Base-by-base conservation (phyloP, 2,888 invertebrate genomes). In the Philereme transversata region DNA sequence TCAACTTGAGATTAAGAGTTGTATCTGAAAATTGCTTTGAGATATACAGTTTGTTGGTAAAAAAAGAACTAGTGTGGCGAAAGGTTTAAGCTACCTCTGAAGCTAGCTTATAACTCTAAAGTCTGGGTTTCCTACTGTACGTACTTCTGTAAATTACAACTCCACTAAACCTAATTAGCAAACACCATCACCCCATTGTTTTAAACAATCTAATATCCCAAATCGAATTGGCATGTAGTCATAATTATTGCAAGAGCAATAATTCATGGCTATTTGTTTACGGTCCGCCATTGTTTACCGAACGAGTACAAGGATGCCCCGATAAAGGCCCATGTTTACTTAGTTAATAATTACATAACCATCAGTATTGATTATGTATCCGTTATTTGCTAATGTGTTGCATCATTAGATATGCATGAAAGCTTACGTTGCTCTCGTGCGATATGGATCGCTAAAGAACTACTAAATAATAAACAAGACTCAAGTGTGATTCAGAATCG, bases 331-430 rank as follows among this genome's bases (percentile, higher is more conserved):
- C 72, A 62, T 88, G 85, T 88, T 80, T 90, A 76, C 81, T 81
- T 78, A 81, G 86, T 84, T 86, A 90, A 90, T 88, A 90, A 89
- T 89, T 90, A 87, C 88, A 87, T 86, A 83, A 84, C 78, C 75
- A 82, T 67, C 69, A 69, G 77, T 81, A 84, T 86, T 80, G 84
- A 84, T 84, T 78, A 81, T 77, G 76, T 77, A 76, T 81, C 72
- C 72, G 77, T 74, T 83, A 80, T 83, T 82, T 76, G 77, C 72
- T 71, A 73, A 73, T 68, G 68, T 62, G 69, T 75, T 64, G 65
- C 57, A 58, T 51, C 51, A 53, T 57, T 52, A 10, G 51, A 35
- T 56, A 58, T 48, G 52, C 51, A 57, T 45, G 51, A 50, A 45
- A 8, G 43, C 41, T 48, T 56, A 41, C 10, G 5, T 33, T 41